Evolutionary conservation across 2,888 invertebrate genomes (phyloP).

Genomic region (Theodoxus fluviatilis): DNA sequence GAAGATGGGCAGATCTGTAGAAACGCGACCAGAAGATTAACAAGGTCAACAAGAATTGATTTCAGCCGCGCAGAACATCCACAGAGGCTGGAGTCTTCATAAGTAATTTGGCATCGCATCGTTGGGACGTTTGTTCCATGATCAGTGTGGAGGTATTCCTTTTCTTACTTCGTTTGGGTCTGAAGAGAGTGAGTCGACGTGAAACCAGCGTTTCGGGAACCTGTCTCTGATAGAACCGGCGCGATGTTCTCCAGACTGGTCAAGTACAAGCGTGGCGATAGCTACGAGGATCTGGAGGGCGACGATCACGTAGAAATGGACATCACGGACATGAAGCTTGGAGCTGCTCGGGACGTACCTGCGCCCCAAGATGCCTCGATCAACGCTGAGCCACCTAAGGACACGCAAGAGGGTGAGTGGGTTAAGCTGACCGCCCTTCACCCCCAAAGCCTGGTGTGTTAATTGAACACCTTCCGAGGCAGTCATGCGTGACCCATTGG

Average conservation of each 20-base stretch:
- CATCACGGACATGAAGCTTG: constrained; percentile 44
- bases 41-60: too few species aligned
- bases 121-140: too few species aligned
- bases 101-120: too few species aligned
- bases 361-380: background rate
- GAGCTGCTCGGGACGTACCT: background rate
- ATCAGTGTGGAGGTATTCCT: too few species aligned
- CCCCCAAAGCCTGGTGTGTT: constrained; percentile 8
- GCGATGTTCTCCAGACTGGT: constrained; percentile 47
- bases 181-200: background rate
- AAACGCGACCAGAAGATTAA: too few species aligned
- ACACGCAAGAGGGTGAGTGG: background rate
- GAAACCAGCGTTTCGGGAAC: background rate
- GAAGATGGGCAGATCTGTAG: too few species aligned
- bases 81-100: too few species aligned
- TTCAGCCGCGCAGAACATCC: background rate
- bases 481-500: too few species aligned
- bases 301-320: constrained; percentile 51
- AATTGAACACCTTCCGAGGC: background rate
- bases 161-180: too few species aligned
- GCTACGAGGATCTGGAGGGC: constrained; percentile 50
- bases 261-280: constrained; percentile 45
- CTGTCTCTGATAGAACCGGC: constrained; percentile 21
- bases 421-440: background rate
- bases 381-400: background rate